Evolutionary conservation across 2,888 invertebrate genomes (phyloP).

Genomic region (Sycophila texana): DNA sequence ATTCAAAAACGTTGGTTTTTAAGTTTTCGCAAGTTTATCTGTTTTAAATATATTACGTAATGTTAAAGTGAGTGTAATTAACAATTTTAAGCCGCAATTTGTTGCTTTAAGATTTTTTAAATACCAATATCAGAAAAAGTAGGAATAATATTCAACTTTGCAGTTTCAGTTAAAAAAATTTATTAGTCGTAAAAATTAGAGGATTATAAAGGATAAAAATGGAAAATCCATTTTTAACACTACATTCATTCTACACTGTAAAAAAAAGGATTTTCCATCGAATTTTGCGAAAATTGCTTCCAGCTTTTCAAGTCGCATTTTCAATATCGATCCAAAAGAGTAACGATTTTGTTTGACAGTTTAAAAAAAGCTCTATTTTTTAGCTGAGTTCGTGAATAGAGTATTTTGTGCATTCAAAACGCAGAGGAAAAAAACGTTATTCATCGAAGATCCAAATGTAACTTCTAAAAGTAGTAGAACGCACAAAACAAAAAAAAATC

Average conservation of each 20-base stretch:
- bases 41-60: too few species aligned
- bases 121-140: too few species aligned
- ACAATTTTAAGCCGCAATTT: too few species aligned
- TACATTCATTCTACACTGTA: neutral
- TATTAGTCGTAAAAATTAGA: neutral
- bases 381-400: neutral
- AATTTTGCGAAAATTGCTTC: neutral
- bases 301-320: constrained; percentile 2
- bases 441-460: neutral
- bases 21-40: too few species aligned
- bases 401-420: neutral
- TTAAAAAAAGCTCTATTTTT: neutral
- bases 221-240: neutral
- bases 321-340: neutral
- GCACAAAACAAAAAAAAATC: too few species aligned
- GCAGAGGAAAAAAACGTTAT: neutral
- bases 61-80: too few species aligned
- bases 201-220: neutral
- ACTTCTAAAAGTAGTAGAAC: too few species aligned
- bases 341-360: constrained; percentile 31
- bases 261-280: neutral
- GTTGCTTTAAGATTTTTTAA: too few species aligned
- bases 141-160: too few species aligned
- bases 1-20: too few species aligned
- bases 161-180: neutral